Conservation (phyloP, 1,140 invertebrate species). For the Bombyx mandarina region DNA sequence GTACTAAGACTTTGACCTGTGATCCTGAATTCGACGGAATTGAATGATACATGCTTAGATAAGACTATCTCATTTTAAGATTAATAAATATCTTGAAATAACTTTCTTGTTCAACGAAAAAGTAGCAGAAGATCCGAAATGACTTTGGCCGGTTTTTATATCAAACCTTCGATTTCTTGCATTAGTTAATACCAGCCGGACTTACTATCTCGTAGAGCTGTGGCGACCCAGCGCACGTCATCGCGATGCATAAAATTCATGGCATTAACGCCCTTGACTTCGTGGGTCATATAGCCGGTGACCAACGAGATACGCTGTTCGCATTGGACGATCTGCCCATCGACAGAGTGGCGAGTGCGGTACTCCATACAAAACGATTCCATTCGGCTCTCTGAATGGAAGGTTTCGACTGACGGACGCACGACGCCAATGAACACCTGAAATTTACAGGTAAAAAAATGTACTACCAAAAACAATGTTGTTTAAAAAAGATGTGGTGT, state of each 20-base stretch:
- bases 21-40: too few relatives aligned
- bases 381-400: conserved; percentile 77
- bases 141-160: too few relatives aligned
- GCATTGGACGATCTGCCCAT: conserved; percentile 86
- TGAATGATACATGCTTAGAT: too few relatives aligned
- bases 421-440: conserved; percentile 80
- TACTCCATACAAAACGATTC: conserved; percentile 88
- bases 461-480: neutral
- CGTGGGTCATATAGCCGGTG: conserved; percentile 87
- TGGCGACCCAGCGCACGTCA: conserved; percentile 86
- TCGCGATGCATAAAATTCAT: conserved; percentile 90
- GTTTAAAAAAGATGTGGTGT: too few relatives aligned
- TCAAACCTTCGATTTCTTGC: too few relatives aligned
- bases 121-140: too few relatives aligned
- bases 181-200: conserved; percentile 14
- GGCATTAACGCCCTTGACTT: conserved; percentile 84
- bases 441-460: conserved; percentile 7
- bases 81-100: too few relatives aligned
- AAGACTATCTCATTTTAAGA: too few relatives aligned
- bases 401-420: conserved; percentile 75
- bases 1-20: too few relatives aligned
- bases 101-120: too few relatives aligned
- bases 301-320: conserved; percentile 89
- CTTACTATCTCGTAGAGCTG: conserved; percentile 88
- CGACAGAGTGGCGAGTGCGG: conserved; percentile 85